phyloP scores from a whole-genome alignment of 2,113 vertebrate species.

The Myxocyprinus asiaticus region DNA sequence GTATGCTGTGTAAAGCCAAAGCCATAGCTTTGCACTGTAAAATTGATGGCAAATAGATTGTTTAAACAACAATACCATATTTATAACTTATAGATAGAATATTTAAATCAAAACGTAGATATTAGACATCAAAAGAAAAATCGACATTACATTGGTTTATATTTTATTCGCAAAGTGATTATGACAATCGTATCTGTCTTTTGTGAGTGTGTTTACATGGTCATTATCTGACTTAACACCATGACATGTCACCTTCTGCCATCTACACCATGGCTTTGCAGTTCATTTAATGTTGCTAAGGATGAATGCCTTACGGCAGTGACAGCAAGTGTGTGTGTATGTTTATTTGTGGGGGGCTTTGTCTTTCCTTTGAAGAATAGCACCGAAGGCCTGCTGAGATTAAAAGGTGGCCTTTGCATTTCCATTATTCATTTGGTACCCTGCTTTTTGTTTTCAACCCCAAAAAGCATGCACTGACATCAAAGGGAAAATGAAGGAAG shows the following conservation, averaged over 20 bases:
- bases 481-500: slow-evolving; percentile 61
- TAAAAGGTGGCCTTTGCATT: slow-evolving; percentile 58
- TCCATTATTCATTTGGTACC: slow-evolving; percentile 62
- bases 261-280: slow-evolving; percentile 35
- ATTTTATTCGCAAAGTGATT: background rate
- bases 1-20: too few species aligned
- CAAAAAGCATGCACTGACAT: slow-evolving; percentile 59
- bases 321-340: slow-evolving; percentile 10
- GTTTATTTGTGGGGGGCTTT: slow-evolving; percentile 6
- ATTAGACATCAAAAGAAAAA: background rate
- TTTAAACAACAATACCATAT: too few species aligned
- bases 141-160: background rate
- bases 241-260: slow-evolving; percentile 41
- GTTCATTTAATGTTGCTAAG: background rate
- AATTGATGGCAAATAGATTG: too few species aligned
- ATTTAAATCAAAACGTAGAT: too few species aligned
- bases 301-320: slow-evolving; percentile 31
- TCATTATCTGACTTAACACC: slow-evolving; percentile 47
- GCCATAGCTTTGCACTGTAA: too few species aligned
- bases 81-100: too few species aligned
- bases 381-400: slow-evolving; percentile 64
- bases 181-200: background rate
- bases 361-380: slow-evolving; percentile 60
- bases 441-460: slow-evolving; percentile 64
- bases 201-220: slow-evolving; percentile 7